Conservation (phyloP, 1,140 invertebrate species). For the Penaeus japonicus region DNA sequence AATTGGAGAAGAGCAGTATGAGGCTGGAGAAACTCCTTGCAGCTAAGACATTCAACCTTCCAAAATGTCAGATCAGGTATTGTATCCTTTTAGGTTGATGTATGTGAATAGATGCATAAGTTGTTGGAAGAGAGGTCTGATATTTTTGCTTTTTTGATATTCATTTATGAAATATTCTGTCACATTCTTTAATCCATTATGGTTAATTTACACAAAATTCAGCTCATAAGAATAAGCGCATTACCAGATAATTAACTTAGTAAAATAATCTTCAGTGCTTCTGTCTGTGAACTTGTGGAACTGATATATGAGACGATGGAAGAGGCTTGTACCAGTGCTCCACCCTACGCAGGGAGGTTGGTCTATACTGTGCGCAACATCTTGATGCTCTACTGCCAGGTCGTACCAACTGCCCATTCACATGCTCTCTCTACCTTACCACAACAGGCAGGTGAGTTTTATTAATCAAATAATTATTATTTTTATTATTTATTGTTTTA, state of each 20-base stretch:
- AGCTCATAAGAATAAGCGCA: not conserved
- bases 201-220: too few species aligned
- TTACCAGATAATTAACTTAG: not conserved
- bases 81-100: too few species aligned
- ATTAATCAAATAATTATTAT: too few species aligned
- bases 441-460: constrained; percentile 51
- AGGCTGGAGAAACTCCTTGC: constrained; percentile 59
- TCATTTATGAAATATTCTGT: too few species aligned
- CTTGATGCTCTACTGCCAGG: constrained; percentile 79
- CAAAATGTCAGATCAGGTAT: constrained; percentile 58
- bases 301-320: constrained; percentile 77
- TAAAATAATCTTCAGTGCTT: constrained; percentile 66
- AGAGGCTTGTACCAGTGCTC: constrained; percentile 72
- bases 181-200: too few species aligned
- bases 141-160: not conserved
- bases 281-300: constrained; percentile 70
- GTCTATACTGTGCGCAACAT: constrained; percentile 78
- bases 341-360: constrained; percentile 71
- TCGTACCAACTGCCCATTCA: constrained; percentile 79
- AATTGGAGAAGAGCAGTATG: constrained; percentile 56
- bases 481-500: too few species aligned
- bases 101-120: not conserved
- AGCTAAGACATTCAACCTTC: constrained; percentile 63
- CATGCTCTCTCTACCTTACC: constrained; percentile 52
- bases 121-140: not conserved